Evolutionary conservation across 2,888 invertebrate species (phyloP).

Genomic region (Myopa testacea): DNA sequence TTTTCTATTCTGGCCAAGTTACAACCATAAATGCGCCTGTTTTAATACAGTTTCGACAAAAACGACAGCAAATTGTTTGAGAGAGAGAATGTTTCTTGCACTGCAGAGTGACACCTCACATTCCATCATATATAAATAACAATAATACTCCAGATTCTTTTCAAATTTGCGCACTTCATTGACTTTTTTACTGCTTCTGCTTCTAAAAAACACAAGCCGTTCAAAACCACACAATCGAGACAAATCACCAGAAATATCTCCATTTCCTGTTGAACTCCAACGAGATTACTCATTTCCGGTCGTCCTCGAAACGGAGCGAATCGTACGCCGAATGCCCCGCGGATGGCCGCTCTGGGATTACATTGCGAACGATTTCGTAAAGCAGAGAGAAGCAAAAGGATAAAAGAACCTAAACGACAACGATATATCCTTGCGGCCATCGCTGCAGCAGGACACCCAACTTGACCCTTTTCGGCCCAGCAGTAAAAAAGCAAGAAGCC

Average conservation of each 20-base stretch:
- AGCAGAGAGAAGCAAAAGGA: conserved; percentile 5
- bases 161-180: no score
- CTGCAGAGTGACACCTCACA: no score
- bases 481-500: conserved; percentile 16
- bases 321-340: conserved; percentile 31
- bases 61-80: no score
- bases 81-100: no score
- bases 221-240: conserved; percentile 33
- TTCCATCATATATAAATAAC: no score
- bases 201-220: background rate
- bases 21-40: no score
- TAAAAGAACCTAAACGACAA: background rate
- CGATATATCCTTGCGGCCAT: conserved; percentile 18
- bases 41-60: no score
- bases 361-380: conserved; percentile 11
- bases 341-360: conserved; percentile 30
- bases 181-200: background rate
- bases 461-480: conserved; percentile 23
- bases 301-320: conserved; percentile 27
- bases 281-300: conserved; percentile 39
- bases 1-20: no score
- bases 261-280: conserved; percentile 38
- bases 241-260: conserved; percentile 39
- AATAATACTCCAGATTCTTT: no score
- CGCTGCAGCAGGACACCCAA: conserved; percentile 1